These are phyloP conservation scores for Leptarthrus brevirostris DNA, from an alignment of 2,888 invertebrate species.

Conservation along the genomic window DNA sequence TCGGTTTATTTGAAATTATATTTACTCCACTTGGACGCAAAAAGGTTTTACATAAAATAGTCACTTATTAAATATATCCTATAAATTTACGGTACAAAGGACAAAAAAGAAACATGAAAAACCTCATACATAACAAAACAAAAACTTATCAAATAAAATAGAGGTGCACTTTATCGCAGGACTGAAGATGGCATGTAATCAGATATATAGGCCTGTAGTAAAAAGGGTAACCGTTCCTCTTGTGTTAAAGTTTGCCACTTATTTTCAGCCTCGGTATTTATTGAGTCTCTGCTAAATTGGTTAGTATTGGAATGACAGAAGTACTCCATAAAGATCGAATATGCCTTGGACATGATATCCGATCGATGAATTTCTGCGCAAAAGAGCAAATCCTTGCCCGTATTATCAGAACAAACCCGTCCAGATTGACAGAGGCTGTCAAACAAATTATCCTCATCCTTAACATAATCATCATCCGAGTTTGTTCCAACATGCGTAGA, in stretches of 20 bases:
- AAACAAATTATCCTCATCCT: slow-evolving; percentile 51
- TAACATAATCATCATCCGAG: slow-evolving; percentile 18
- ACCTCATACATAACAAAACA: no score
- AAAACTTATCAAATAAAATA: no score
- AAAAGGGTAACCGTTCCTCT: slow-evolving; percentile 52
- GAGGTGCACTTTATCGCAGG: neutral
- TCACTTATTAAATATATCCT: slow-evolving; percentile 12
- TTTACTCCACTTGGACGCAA: no score
- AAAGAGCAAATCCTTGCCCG: slow-evolving; percentile 27
- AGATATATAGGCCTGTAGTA: slow-evolving; percentile 52
- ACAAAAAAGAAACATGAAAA: neutral
- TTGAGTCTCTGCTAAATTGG: neutral
- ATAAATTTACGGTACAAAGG: slow-evolving; percentile 1
- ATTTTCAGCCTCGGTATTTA: slow-evolving; percentile 17
- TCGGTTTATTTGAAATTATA: no score
- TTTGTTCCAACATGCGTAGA: neutral
- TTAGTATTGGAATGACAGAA: neutral
- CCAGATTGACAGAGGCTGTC: slow-evolving; percentile 50
- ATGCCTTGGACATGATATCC: slow-evolving; percentile 47
- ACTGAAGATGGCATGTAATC: slow-evolving; percentile 49
- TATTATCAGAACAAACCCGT: slow-evolving; percentile 41
- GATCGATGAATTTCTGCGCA: slow-evolving; percentile 48
- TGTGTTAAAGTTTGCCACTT: slow-evolving; percentile 50
- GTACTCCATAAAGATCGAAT: slow-evolving; percentile 42
- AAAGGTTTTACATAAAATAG: no score